phyloP scores from a whole-genome alignment of 2,888 invertebrate species.

The Eudasyphora cyanicolor region DNA sequence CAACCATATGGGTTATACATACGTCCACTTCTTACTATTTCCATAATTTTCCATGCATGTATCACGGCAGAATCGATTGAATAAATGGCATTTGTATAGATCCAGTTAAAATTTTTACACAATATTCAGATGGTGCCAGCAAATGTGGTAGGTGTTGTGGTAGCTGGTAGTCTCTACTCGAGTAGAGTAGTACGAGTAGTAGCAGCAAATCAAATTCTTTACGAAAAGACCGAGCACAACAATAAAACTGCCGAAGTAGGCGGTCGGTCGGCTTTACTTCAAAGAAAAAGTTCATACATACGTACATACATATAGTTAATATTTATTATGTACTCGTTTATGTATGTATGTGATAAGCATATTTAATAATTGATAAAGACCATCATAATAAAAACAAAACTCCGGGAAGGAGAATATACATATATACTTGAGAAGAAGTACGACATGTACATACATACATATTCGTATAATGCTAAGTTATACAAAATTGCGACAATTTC shows the following conservation, averaged over 20 bases:
- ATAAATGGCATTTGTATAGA: background rate
- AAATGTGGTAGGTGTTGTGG: background rate
- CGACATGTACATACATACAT: background rate
- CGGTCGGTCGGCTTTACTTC: conserved; percentile 39
- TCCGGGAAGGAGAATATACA: too few species aligned
- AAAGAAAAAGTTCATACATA: conserved; percentile 2
- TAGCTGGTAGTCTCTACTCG: background rate
- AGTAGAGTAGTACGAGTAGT: background rate
- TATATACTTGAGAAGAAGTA: too few species aligned
- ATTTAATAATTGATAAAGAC: conserved; percentile 49
- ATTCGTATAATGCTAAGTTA: too few species aligned
- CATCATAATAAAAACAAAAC: background rate
- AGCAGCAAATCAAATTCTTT: background rate
- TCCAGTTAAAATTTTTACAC: background rate
- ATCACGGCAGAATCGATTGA: background rate
- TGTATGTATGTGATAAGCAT: conserved; percentile 53
- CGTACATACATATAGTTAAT: background rate
- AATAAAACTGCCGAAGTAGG: background rate
- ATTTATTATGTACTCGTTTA: background rate
- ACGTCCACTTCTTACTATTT: too few species aligned
- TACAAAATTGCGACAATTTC: conserved; percentile 50
- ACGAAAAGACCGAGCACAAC: background rate
- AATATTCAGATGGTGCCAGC: background rate
- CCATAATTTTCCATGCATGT: background rate
- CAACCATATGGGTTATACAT: too few species aligned